Conservation (phyloP, 2,797 vertebrate genomes). For the Taenioides sp. region DNA sequence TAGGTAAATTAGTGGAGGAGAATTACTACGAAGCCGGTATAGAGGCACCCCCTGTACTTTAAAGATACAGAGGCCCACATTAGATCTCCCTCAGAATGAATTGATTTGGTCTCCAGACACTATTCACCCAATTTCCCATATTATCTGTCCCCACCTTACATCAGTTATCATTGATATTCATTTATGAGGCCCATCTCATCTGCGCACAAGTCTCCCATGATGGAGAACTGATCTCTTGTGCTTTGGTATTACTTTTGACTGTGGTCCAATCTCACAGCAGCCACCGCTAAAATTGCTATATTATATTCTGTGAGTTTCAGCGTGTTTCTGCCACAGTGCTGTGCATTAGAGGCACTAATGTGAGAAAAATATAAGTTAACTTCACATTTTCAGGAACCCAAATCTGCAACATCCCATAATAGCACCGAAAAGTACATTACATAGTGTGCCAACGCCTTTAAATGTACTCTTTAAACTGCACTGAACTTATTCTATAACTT, state of each 20-base stretch:
- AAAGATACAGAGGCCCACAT: constrained; percentile 47
- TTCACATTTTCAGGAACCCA: constrained; percentile 42
- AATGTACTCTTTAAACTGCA: not conserved
- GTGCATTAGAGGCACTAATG: constrained; percentile 59
- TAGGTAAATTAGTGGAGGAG: constrained; percentile 51
- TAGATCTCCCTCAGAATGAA: constrained; percentile 73
- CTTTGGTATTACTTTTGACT: constrained; percentile 71
- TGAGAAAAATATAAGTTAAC: constrained; percentile 41
- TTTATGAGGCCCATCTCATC: constrained; percentile 74
- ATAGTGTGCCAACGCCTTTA: not conserved
- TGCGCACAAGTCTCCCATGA: constrained; percentile 68
- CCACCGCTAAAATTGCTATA: constrained; percentile 68
- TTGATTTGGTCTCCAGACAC: constrained; percentile 72
- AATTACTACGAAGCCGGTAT: constrained; percentile 68
- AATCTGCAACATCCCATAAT: constrained; percentile 8
- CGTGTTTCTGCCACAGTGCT: constrained; percentile 48
- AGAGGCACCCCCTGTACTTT: constrained; percentile 62
- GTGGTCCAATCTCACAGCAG: constrained; percentile 62
- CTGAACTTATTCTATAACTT: constrained; percentile 2
- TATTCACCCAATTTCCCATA: constrained; percentile 68
- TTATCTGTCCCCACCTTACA: constrained; percentile 70
- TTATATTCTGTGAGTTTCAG: constrained; percentile 67
- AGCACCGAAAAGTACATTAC: constrained; percentile 11
- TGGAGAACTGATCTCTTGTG: constrained; percentile 76
- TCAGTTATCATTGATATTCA: constrained; percentile 74